phyloP scores from a whole-genome alignment of 2,888 invertebrate genomes.

The Alcis repandata region DNA sequence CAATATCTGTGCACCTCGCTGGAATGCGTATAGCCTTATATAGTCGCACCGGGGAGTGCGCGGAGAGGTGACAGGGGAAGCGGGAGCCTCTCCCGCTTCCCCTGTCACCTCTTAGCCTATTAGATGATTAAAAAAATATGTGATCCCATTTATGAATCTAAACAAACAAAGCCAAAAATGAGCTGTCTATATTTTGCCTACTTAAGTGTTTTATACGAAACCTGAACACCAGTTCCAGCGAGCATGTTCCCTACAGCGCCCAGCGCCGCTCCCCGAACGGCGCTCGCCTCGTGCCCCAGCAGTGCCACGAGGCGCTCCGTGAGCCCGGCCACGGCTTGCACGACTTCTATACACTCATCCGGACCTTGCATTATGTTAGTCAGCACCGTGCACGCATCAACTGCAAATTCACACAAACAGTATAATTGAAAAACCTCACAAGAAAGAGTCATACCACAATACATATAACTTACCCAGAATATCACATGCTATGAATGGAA shows the following conservation, averaged over 20 bases:
- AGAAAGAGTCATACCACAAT: neutral
- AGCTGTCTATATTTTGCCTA: too few relatives aligned
- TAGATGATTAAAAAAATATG: too few relatives aligned
- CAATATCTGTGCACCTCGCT: too few relatives aligned
- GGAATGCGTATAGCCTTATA: too few relatives aligned
- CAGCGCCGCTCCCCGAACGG: neutral
- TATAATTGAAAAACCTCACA: neutral
- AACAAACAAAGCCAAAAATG: too few relatives aligned
- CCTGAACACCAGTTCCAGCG: neutral
- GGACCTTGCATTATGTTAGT: neutral
- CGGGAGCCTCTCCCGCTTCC: too few relatives aligned
- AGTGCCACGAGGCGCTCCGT: neutral
- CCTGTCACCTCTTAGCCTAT: too few relatives aligned
- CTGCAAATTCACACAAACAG: neutral
- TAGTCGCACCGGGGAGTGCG: too few relatives aligned
- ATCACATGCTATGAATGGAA: neutral
- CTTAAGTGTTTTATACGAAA: too few relatives aligned
- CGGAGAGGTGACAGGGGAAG: too few relatives aligned
- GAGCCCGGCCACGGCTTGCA: neutral
- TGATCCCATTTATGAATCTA: too few relatives aligned
- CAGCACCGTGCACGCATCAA: neutral
- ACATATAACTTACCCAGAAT: neutral
- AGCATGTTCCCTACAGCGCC: neutral
- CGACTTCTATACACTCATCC: neutral
- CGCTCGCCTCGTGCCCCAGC: neutral